These are phyloP conservation scores for Ametastegia equiseti DNA, from an alignment of 2,888 invertebrate genomes.

Conservation along the genomic window DNA sequence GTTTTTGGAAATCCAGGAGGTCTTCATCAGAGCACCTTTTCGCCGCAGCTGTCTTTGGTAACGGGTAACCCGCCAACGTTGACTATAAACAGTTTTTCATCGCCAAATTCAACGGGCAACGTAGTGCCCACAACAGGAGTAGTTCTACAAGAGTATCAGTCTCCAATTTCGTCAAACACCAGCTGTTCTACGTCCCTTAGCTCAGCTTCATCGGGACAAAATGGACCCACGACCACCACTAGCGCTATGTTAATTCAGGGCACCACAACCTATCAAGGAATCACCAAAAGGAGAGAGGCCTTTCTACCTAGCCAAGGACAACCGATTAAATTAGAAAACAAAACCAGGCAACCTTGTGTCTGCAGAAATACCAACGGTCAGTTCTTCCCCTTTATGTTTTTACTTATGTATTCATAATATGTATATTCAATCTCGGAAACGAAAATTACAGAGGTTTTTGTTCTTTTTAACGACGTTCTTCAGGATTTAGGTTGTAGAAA, in stretches of 20 bases:
- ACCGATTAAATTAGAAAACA: slow-evolving; percentile 72
- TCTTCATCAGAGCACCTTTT: slow-evolving; percentile 70
- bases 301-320: slow-evolving; percentile 71
- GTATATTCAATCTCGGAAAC: too few species aligned
- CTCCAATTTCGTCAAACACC: slow-evolving; percentile 77
- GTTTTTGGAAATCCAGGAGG: slow-evolving; percentile 59
- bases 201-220: slow-evolving; percentile 67
- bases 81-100: slow-evolving; percentile 70
- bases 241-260: slow-evolving; percentile 65
- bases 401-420: slow-evolving; percentile 45
- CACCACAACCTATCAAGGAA: slow-evolving; percentile 56
- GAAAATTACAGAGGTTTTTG: too few species aligned
- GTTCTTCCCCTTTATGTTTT: slow-evolving; percentile 53
- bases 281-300: slow-evolving; percentile 69
- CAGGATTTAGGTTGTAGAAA: too few species aligned
- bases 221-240: slow-evolving; percentile 62
- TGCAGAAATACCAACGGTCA: slow-evolving; percentile 70
- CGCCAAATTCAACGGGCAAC: slow-evolving; percentile 65
- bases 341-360: slow-evolving; percentile 69
- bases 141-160: slow-evolving; percentile 75
- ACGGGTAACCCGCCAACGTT: slow-evolving; percentile 68
- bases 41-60: slow-evolving; percentile 70
- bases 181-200: slow-evolving; percentile 75
- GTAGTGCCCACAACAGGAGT: slow-evolving; percentile 69
- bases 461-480: too few species aligned